phyloP scores from a whole-genome alignment of 2,888 invertebrate genomes.

The Crioceris asparagi region DNA sequence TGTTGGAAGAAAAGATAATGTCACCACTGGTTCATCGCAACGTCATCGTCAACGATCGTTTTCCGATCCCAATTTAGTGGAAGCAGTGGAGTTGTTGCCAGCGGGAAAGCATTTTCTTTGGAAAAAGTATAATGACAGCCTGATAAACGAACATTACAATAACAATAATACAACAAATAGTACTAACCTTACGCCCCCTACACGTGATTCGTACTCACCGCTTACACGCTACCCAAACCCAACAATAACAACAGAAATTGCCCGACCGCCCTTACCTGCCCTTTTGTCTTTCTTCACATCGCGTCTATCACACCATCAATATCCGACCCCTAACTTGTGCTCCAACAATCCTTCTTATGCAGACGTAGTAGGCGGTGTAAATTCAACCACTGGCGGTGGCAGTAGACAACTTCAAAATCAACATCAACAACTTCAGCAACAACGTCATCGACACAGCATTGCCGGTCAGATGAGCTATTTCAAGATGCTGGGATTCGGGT shows the following conservation, averaged over 20 bases:
- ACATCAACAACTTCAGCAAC: constrained; percentile 29
- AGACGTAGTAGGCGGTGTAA: constrained; percentile 24
- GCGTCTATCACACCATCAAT: no score
- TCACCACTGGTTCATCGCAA: no score
- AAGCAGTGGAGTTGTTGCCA: constrained; percentile 14
- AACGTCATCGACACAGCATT: constrained; percentile 91
- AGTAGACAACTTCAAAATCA: no score
- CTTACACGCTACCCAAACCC: constrained; percentile 31
- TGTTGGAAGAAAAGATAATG: no score
- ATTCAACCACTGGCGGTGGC: not conserved
- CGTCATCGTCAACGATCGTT: constrained; percentile 29
- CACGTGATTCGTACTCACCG: constrained; percentile 22
- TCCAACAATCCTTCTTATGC: constrained; percentile 26
- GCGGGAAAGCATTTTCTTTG: constrained; percentile 25
- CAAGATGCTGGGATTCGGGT: constrained; percentile 76
- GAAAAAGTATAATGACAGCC: constrained; percentile 25
- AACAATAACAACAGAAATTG: no score
- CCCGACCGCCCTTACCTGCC: constrained; percentile 7
- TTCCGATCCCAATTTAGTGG: constrained; percentile 37
- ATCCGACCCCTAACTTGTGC: constrained; percentile 21
- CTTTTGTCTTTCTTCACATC: not conserved
- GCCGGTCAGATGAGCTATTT: constrained; percentile 91
- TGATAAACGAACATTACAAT: constrained; percentile 15
- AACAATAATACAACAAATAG: constrained; percentile 10
- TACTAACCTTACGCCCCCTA: constrained; percentile 24